phyloP scores from a whole-genome alignment of 2,888 invertebrate species.

The Dascillus cervinus region DNA sequence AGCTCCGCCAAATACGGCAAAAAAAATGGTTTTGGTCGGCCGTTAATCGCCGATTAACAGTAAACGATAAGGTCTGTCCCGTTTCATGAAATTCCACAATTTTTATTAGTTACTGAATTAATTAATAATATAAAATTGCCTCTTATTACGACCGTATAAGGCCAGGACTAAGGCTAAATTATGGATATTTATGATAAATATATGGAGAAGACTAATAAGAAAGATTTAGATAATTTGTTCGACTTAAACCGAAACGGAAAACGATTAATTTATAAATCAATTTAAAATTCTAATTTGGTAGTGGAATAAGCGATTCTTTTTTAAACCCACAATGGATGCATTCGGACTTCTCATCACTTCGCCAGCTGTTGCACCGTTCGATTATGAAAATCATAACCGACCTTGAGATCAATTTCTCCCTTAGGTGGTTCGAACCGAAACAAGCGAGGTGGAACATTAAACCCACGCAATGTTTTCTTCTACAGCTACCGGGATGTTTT shows the following conservation, averaged over 20 bases:
- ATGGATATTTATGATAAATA: constrained; percentile 19
- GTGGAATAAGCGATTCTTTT: neutral
- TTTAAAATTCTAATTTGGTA: constrained; percentile 4
- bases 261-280: constrained; percentile 17
- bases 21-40: constrained; percentile 3
- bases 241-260: constrained; percentile 12
- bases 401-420: constrained; percentile 11
- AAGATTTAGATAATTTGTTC: constrained; percentile 18
- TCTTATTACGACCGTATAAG: constrained; percentile 11
- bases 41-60: constrained; percentile 3
- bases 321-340: too few species aligned
- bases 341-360: too few species aligned
- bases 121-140: too few species aligned
- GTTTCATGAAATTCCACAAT: too few species aligned
- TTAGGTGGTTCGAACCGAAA: constrained; percentile 26
- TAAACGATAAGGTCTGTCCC: too few species aligned
- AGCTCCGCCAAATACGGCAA: too few species aligned
- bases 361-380: too few species aligned
- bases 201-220: constrained; percentile 13
- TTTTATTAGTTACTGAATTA: constrained; percentile 2
- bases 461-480: constrained; percentile 30
- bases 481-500: constrained; percentile 29
- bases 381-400: neutral
- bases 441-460: constrained; percentile 31
- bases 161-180: constrained; percentile 12